Evolutionary conservation across 2,113 vertebrate species (phyloP).

Genomic region (Sorex araneus): DNA sequence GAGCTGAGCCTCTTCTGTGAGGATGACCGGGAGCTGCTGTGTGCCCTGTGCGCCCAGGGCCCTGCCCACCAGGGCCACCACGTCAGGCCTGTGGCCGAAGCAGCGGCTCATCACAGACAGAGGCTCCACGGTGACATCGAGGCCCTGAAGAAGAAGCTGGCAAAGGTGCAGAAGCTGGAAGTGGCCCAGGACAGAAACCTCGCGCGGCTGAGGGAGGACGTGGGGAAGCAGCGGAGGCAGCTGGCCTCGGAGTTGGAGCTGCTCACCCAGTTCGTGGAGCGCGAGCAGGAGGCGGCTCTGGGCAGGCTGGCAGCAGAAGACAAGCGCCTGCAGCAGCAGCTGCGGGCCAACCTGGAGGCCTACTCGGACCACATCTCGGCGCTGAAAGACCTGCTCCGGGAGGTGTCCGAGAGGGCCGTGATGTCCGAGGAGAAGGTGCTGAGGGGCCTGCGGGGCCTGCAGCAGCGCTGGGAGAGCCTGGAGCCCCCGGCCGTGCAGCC

Average conservation of each 20-base stretch:
- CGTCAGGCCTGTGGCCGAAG: not conserved
- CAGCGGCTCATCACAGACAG: not conserved
- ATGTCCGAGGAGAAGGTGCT: constrained; percentile 13
- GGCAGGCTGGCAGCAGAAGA: not conserved
- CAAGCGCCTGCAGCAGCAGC: not conserved
- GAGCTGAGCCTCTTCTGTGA: constrained; percentile 62
- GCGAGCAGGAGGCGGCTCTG: not conserved
- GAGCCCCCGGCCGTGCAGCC: not conserved
- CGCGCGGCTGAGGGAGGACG: not conserved
- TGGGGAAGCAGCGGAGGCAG: not conserved
- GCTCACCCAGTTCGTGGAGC: not conserved
- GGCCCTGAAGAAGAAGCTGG: not conserved
- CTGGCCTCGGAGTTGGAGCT: not conserved
- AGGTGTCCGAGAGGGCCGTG: not conserved
- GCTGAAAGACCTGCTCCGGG: not conserved
- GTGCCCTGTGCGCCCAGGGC: not conserved
- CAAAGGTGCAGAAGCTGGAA: accelerated
- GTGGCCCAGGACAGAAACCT: not conserved
- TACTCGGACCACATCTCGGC: not conserved
- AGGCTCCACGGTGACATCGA: not conserved
- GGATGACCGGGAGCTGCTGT: constrained; percentile 18
- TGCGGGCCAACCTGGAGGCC: not conserved
- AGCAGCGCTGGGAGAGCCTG: not conserved
- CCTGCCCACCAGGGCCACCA: not conserved
- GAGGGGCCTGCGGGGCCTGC: not conserved